Conservation (phyloP, 2,888 invertebrate genomes). For the Mesorhabditis sp. region DNA sequence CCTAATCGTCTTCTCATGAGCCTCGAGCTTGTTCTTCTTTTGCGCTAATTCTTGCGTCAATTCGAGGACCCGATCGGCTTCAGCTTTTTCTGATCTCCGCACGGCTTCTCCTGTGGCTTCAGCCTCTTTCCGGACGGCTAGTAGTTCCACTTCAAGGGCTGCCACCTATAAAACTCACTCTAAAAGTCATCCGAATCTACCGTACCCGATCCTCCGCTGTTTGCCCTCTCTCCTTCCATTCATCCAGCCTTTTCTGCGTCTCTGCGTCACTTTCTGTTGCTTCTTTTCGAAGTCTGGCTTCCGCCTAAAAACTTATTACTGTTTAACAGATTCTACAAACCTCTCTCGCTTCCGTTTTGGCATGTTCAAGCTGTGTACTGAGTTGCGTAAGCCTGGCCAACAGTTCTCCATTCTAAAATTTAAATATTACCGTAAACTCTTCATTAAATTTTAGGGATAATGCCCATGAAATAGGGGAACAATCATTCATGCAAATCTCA, state of each 20-base stretch:
- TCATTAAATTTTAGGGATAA: not conserved
- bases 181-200: not conserved
- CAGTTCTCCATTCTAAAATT: slow-evolving; percentile 1
- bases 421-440: not conserved
- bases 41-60: not conserved
- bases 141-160: not conserved
- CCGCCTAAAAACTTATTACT: not conserved
- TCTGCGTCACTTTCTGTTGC: not conserved
- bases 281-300: not conserved
- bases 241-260: not conserved
- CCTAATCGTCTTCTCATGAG: not conserved
- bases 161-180: slow-evolving; percentile 3
- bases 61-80: not conserved
- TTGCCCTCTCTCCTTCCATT: not conserved
- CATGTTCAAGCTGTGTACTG: not conserved
- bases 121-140: not conserved
- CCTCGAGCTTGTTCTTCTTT: not conserved
- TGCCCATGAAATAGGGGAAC: too few relatives aligned
- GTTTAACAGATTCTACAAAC: not conserved
- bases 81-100: not conserved
- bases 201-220: slow-evolving; percentile 3
- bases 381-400: slow-evolving; percentile 1
- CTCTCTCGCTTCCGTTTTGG: not conserved
- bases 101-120: too few relatives aligned
- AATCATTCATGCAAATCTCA: too few relatives aligned